These are phyloP conservation scores for Sinodicranocentrus sp. DNA, from an alignment of 2,888 invertebrate genomes.

Conservation along the genomic window DNA sequence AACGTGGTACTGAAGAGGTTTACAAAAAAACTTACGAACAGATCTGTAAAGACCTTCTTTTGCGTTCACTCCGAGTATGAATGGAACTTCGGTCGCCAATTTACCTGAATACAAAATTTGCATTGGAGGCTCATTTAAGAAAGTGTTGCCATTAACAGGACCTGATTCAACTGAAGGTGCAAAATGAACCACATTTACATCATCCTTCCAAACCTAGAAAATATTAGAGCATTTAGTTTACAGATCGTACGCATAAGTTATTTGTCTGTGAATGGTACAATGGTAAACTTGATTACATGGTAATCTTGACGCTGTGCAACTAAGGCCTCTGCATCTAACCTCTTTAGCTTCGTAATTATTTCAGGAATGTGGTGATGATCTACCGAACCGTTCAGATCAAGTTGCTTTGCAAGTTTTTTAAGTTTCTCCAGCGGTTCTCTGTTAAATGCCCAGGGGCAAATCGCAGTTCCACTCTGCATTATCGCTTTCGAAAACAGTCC, in stretches of 20 bases:
- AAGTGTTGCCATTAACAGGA: conserved; percentile 23
- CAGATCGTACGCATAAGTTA: no score
- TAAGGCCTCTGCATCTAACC: conserved; percentile 56
- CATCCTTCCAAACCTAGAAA: conserved; percentile 38
- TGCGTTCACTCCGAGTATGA: conserved; percentile 64
- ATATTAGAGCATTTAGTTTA: not conserved
- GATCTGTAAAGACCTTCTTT: conserved; percentile 69
- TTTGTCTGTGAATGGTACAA: not conserved
- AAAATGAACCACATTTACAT: conserved; percentile 54
- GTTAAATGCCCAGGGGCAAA: conserved; percentile 70
- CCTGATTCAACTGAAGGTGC: conserved; percentile 69
- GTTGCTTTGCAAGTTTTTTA: conserved; percentile 60
- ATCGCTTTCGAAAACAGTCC: conserved; percentile 65
- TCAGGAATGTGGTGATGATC: conserved; percentile 48
- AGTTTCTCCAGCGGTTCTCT: conserved; percentile 47
- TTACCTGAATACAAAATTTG: conserved; percentile 45
- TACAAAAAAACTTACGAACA: conserved; percentile 62
- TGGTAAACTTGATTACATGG: conserved; percentile 28
- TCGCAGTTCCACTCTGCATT: conserved; percentile 57
- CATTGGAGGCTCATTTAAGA: conserved; percentile 61
- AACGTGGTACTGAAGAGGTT: no score
- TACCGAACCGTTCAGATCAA: conserved; percentile 50
- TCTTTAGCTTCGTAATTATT: conserved; percentile 48
- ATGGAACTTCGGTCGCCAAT: conserved; percentile 69
- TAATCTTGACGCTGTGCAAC: conserved; percentile 63